Percentiles rank a stretch among this genome's conserved stretches.
phyloP scores from a whole-genome alignment of 2,113 vertebrate species.

The Oncorhynchus mykiss region DNA sequence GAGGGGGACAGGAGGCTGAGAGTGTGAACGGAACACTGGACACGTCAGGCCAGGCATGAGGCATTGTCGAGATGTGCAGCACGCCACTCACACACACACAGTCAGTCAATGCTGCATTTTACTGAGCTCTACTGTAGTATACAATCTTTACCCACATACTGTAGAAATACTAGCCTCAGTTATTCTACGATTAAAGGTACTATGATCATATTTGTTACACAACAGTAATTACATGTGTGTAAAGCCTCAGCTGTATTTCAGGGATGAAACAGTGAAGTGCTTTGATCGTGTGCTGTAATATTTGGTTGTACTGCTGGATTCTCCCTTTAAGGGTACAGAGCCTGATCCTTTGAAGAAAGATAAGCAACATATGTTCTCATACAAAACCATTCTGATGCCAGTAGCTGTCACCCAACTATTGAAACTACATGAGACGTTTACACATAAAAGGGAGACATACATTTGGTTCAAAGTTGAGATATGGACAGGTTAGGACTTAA shows the following conservation, averaged over 20 bases:
- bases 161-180: neutral
- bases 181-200: constrained; percentile 38
- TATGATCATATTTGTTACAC: constrained; percentile 26
- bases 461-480: neutral
- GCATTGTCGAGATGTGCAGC: neutral
- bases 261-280: constrained; percentile 28
- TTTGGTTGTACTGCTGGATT: constrained; percentile 33
- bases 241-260: constrained; percentile 7
- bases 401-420: constrained; percentile 6
- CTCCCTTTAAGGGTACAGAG: constrained; percentile 26
- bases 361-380: constrained; percentile 24
- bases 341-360: constrained; percentile 43
- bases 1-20: neutral
- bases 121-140: neutral
- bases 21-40: neutral
- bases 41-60: neutral
- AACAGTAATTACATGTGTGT: constrained; percentile 18
- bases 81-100: neutral
- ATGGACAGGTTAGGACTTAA: too few relatives aligned
- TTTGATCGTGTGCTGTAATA: constrained; percentile 43
- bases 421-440: neutral
- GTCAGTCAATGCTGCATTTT: neutral
- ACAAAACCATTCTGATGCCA: constrained; percentile 23
- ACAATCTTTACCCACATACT: neutral
- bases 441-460: constrained; percentile 19